Conservation (phyloP, 2,113 vertebrate genomes). For the Podilymbus podiceps region DNA sequence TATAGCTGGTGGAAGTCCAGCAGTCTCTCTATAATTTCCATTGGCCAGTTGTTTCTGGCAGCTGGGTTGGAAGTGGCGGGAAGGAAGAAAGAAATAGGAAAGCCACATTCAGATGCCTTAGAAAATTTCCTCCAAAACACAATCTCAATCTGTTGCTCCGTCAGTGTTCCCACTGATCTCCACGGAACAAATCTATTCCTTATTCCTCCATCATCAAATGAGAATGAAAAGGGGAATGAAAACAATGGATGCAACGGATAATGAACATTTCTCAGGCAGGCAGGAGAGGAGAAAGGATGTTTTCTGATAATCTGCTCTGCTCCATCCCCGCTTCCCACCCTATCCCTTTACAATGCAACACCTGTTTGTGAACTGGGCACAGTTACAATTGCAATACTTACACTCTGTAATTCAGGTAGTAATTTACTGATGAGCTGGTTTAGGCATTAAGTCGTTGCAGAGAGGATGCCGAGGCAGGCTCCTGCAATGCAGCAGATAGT, state of each 20-base stretch:
- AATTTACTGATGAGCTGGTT: not conserved
- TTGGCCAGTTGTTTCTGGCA: not conserved
- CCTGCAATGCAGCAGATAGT: not conserved
- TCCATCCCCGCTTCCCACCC: not conserved
- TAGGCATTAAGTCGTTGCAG: not conserved
- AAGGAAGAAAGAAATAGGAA: not conserved
- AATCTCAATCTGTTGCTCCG: not conserved
- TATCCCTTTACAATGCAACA: not conserved
- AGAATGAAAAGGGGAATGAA: not conserved
- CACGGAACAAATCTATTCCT: not conserved
- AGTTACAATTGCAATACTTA: not conserved
- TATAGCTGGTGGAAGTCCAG: not conserved
- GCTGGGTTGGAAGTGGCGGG: too few relatives aligned
- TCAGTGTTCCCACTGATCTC: not conserved
- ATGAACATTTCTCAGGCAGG: not conserved
- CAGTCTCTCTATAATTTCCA: not conserved
- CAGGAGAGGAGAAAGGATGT: not conserved
- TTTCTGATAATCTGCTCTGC: not conserved
- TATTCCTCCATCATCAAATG: not conserved
- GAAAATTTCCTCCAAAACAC: not conserved
- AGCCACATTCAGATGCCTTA: not conserved
- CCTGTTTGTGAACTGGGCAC: not conserved
- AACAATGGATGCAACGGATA: fast-evolving
- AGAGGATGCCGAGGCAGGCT: not conserved
- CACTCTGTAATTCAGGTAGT: not conserved